Percentiles rank a stretch among this genome's conserved stretches.
Evolutionary conservation across 1,140 invertebrate genomes (phyloP).

Genomic region (Drosophila kikkawai): DNA sequence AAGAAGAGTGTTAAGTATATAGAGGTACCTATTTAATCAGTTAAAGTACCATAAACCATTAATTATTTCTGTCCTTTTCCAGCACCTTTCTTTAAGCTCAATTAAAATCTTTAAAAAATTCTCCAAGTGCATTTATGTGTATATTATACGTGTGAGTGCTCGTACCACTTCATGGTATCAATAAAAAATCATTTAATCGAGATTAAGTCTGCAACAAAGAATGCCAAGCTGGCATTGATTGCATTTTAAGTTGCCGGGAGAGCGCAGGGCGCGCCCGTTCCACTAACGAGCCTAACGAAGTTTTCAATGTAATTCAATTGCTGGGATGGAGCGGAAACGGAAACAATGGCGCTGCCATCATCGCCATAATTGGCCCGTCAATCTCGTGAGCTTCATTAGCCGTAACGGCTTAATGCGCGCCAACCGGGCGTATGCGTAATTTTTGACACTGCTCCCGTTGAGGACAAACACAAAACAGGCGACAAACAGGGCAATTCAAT

Average conservation of each 20-base stretch:
- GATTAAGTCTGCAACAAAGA: constrained; percentile 28
- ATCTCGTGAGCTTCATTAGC: constrained; percentile 63
- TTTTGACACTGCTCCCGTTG: constrained; percentile 31
- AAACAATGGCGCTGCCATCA: constrained; percentile 61
- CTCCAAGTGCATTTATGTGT: background rate
- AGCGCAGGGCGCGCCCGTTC: constrained; percentile 9
- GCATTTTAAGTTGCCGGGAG: constrained; percentile 70
- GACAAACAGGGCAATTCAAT: constrained; percentile 51
- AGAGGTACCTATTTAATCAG: background rate
- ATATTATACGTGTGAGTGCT: constrained; percentile 1
- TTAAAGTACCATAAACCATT: background rate
- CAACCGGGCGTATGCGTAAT: constrained; percentile 53
- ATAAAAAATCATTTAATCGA: constrained; percentile 45
- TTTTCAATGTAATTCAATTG: constrained; percentile 76
- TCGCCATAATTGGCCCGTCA: constrained; percentile 50
- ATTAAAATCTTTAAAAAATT: background rate
- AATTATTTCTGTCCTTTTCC: background rate
- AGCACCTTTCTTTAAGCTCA: background rate
- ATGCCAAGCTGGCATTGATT: constrained; percentile 59
- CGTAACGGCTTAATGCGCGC: constrained; percentile 50
- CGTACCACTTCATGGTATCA: constrained; percentile 24
- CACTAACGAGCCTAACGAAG: constrained; percentile 70
- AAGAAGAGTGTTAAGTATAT: too few species aligned
- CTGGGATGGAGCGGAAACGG: constrained; percentile 19
- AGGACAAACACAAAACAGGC: constrained; percentile 4